phyloP scores from a whole-genome alignment of 1,140 invertebrate genomes.

The Heliconius melpomene region DNA sequence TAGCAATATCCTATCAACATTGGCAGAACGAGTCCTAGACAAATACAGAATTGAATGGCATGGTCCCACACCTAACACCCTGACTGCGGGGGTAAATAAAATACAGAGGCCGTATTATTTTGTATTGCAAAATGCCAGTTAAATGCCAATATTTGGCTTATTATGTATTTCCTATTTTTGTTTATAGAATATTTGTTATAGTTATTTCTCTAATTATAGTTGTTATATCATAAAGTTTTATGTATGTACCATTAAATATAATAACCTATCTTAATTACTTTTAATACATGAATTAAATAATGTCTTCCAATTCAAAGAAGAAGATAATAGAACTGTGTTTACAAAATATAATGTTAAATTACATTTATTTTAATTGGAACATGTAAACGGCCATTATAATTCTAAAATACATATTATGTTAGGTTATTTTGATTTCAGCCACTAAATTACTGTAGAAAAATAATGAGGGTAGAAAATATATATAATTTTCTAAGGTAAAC shows the following conservation, averaged over 20 bases:
- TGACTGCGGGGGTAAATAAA: constrained; percentile 61
- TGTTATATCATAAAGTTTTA: neutral
- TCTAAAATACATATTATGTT: neutral
- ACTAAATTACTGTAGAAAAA: neutral
- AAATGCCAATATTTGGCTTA: neutral
- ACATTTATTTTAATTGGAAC: neutral
- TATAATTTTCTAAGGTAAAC: neutral
- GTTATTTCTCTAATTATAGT: neutral
- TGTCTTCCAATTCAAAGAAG: neutral
- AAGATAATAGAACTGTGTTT: neutral
- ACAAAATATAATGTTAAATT: neutral
- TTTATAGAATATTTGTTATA: neutral
- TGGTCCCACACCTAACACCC: constrained; percentile 56
- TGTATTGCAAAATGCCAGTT: constrained; percentile 68
- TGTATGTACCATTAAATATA: neutral
- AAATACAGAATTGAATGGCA: constrained; percentile 74
- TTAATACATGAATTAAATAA: too few species aligned
- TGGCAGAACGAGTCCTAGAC: constrained; percentile 57
- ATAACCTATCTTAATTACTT: neutral
- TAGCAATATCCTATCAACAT: constrained; percentile 50
- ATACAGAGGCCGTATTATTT: constrained; percentile 69
- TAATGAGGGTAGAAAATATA: neutral
- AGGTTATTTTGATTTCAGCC: neutral
- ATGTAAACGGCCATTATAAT: neutral
- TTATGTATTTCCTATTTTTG: neutral